phyloP scores from a whole-genome alignment of 2,797 vertebrate species.

The Lagodon rhomboides region DNA sequence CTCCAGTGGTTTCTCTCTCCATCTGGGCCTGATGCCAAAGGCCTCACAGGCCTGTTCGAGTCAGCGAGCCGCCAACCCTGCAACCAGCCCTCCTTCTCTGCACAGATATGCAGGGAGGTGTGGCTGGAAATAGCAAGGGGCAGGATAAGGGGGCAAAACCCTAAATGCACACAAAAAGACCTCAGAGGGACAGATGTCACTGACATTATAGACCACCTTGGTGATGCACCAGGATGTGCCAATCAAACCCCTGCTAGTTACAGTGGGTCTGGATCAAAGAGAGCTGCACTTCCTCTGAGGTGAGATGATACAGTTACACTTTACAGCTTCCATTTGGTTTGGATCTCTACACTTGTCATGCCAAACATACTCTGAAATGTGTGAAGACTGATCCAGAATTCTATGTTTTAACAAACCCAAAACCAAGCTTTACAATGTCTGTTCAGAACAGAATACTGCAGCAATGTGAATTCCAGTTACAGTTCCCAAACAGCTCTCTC shows the following conservation, averaged over 20 bases:
- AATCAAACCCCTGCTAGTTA: constrained; percentile 57
- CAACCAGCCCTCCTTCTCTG: constrained; percentile 73
- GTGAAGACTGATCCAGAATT: background rate
- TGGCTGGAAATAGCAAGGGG: constrained; percentile 49
- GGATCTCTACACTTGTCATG: constrained; percentile 23
- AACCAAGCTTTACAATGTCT: background rate
- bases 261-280: constrained; percentile 49
- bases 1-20: constrained; percentile 81
- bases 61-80: constrained; percentile 73
- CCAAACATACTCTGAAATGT: constrained; percentile 6
- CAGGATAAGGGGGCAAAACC: constrained; percentile 30
- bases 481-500: too few relatives aligned
- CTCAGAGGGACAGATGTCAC: constrained; percentile 74
- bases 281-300: constrained; percentile 41
- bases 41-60: constrained; percentile 80
- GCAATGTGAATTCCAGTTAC: too few relatives aligned
- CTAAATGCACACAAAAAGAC: constrained; percentile 65
- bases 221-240: constrained; percentile 39
- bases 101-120: constrained; percentile 64
- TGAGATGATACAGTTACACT: constrained; percentile 48
- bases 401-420: background rate
- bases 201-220: constrained; percentile 64
- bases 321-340: constrained; percentile 31
- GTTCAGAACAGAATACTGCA: background rate
- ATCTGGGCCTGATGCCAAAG: constrained; percentile 85